phyloP scores from a whole-genome alignment of 2,888 invertebrate species.

The Proisotoma minuta region DNA sequence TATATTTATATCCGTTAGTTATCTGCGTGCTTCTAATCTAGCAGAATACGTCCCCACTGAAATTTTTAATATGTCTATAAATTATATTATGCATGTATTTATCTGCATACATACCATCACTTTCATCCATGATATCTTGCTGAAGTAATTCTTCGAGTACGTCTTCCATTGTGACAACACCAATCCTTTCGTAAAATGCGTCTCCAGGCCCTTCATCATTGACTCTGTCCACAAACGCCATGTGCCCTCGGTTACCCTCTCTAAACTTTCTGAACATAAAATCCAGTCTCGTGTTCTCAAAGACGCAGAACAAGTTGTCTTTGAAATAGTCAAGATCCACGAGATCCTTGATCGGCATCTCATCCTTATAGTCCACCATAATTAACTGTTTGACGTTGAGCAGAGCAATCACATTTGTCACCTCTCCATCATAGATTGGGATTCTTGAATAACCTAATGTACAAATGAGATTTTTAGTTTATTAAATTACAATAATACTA shows the following conservation, averaged over 20 bases:
- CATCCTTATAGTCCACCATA: slow-evolving; percentile 20
- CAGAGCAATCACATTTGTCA: slow-evolving; percentile 23
- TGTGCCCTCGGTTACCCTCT: slow-evolving; percentile 32
- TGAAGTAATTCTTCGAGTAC: slow-evolving; percentile 31
- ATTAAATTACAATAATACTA: background rate
- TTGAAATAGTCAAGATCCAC: slow-evolving; percentile 19
- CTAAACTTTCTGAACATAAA: slow-evolving; percentile 30
- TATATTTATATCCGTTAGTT: background rate
- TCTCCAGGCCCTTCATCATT: slow-evolving; percentile 28
- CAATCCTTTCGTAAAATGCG: slow-evolving; percentile 23
- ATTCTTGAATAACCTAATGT: slow-evolving; percentile 81
- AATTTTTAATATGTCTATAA: no score
- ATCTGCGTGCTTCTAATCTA: no score
- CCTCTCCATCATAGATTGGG: slow-evolving; percentile 72
- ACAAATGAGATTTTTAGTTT: background rate
- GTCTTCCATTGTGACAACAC: slow-evolving; percentile 27
- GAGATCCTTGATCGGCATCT: slow-evolving; percentile 17
- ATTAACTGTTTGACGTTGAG: slow-evolving; percentile 31
- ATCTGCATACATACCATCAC: slow-evolving; percentile 20
- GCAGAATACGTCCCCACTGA: background rate
- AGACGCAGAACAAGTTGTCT: slow-evolving; percentile 30
- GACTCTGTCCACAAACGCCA: slow-evolving; percentile 27
- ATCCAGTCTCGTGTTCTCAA: slow-evolving; percentile 34
- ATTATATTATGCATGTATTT: no score
- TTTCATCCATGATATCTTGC: slow-evolving; percentile 29